These are phyloP conservation scores for Pseudomyrmex sp. DNA, from an alignment of 1,140 invertebrate genomes.

Conservation along the genomic window DNA sequence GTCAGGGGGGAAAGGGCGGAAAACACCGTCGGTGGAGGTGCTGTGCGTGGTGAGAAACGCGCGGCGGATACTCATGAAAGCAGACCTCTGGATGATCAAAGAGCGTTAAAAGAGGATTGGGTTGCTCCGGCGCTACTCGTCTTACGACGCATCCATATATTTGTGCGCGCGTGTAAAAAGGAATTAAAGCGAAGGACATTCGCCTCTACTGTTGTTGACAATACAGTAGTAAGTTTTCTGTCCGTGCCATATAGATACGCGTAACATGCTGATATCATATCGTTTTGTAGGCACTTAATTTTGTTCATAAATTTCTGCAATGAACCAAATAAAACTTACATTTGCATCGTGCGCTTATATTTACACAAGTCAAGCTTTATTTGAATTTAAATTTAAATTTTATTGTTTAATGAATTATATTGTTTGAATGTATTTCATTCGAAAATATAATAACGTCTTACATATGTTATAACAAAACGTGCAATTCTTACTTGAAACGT, in stretches of 20 bases:
- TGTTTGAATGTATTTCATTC: too few relatives aligned
- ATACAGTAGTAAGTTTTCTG: background rate
- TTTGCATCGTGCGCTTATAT: too few relatives aligned
- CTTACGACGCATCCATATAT: conserved; percentile 62
- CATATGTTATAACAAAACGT: too few relatives aligned
- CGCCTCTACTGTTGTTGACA: conserved; percentile 13
- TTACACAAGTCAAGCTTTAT: too few relatives aligned
- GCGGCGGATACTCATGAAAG: conserved; percentile 67
- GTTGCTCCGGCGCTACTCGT: conserved; percentile 71
- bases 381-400: too few relatives aligned
- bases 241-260: background rate
- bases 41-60: conserved; percentile 51
- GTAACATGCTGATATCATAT: too few relatives aligned
- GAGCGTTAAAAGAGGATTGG: conserved; percentile 75
- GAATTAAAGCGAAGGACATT: conserved; percentile 50
- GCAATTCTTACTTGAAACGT: conserved; percentile 64
- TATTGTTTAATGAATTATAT: too few relatives aligned
- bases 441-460: too few relatives aligned
- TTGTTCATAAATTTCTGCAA: too few relatives aligned
- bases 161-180: background rate
- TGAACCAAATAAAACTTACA: too few relatives aligned
- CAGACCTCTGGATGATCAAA: conserved; percentile 74
- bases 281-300: too few relatives aligned
- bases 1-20: background rate
- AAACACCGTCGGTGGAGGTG: background rate